Base-by-base conservation (phyloP, 30 jellyfish, hydroid and myxozoan genomes). In the Cassiopea andromeda region DNA sequence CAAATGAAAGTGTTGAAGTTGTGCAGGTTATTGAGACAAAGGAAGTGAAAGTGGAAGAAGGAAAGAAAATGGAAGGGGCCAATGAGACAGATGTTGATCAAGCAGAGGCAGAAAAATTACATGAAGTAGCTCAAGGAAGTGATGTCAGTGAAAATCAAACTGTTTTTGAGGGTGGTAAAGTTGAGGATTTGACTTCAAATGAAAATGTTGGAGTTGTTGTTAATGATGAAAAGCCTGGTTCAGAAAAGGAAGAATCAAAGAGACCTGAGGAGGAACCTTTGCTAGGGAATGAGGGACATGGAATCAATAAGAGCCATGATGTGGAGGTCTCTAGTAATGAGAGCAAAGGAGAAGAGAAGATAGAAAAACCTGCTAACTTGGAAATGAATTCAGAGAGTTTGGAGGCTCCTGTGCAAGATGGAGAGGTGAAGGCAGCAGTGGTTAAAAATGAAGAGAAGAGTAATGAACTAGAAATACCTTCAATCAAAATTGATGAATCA, bases 201-300 rank as follows among this genome's bases (percentile, higher is more conserved):
- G 83, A 15, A 60, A 38, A 81, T 43, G 69, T 5, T 66, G 80
- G 44, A 61, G 69, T 60, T 48, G 70, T 50, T 6, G 7, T 54
- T 7, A 81, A 64, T 50, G 18, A 18, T 14, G 70, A 45, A 27
- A 48, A 38, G 69, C 1, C 16, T 60, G 79, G 44, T 2, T 67
- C 85, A 84, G 85, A 49, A 16, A 71, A 49, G 18, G 85, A 84
- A 67, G 85, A 17, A 4, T 14, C 46, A 17, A 69, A 17, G 46
- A 75, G 69, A 46, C n/a, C 27, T 44, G 50, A 46, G 14, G 61
- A 47, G 10, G 81, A 69, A 57, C 82, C 10, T 2, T 44, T 46
- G 9, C 73, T 66, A 46, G 17, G 12, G 38, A 60, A 68, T 38
- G 78, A 71, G 69, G 85, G 58, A 27, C 64, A 3, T 6, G 64